Conservation (phyloP, 2,113 vertebrate species). For the Hystrix cristata region DNA sequence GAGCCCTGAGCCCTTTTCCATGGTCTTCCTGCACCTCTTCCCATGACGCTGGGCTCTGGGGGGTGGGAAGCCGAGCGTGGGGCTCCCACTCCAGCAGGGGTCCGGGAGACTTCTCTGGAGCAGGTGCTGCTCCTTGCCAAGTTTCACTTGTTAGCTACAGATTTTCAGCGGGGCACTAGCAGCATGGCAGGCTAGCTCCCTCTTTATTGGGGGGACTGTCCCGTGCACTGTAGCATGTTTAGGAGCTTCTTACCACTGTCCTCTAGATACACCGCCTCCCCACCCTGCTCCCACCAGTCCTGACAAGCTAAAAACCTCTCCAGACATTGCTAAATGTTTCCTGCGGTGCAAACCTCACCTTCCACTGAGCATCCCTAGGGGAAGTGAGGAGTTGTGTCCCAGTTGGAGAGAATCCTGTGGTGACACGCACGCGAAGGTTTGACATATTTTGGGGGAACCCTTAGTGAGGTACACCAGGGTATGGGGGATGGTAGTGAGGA, state of each 20-base stretch:
- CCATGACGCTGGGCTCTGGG: too few species aligned
- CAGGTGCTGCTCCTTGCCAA: background rate
- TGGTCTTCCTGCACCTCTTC: background rate
- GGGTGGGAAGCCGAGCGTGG: fast-evolving
- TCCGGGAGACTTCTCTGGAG: background rate
- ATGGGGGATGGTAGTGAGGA: fast-evolving
- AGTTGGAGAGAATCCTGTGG: background rate
- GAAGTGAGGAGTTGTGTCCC: background rate
- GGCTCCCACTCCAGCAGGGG: background rate
- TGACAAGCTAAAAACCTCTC: background rate
- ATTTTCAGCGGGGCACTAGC: too few species aligned
- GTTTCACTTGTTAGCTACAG: background rate
- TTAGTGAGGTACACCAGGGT: background rate
- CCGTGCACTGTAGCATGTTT: background rate
- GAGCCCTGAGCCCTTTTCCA: background rate
- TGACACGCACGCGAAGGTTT: background rate
- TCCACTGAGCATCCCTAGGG: background rate
- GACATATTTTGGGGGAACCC: background rate
- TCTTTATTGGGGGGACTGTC: background rate
- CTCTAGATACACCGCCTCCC: background rate
- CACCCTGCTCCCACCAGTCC: too few species aligned
- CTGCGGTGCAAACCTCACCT: background rate
- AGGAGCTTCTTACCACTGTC: background rate
- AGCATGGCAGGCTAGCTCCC: background rate
- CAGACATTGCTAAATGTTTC: background rate